Base-by-base conservation (phyloP, 2,113 vertebrate genomes). In the Ivindomyrus marchei region DNA sequence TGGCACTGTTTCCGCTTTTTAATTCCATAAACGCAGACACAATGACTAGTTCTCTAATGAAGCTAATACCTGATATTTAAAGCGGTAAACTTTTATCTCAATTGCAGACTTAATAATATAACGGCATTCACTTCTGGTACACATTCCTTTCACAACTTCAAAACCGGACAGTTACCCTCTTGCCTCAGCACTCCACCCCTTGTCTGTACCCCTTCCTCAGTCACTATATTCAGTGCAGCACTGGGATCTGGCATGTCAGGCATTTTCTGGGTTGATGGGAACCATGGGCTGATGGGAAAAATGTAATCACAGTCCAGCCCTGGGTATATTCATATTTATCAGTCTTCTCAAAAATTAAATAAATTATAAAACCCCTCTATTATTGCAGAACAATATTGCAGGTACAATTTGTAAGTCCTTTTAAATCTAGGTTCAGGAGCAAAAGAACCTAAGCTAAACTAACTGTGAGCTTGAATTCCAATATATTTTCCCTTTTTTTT, bases 1-100 rank as follows among this genome's bases (percentile, higher is more conserved):
- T 95, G 95, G 94, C 95, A 95, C 91, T 96, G 92, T 91, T 93
- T 91, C 94, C 93, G 56, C 85, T 87, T 70, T 88, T 90, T 84
- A 46, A 90, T 15, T 70, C 19, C 3, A 31, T n/a, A 74, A 45
- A 74, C 31, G 8, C 10, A 47, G 3, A 88, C 62, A 70, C 58
- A 50, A 39, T 2, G 52, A 0, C 70, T 74, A 39, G 15, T 36
- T 58, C 19, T 17, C 17, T 31, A 77, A 39, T 39, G 56, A 52
- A 83, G 5, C 74, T 80, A 15, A 80, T 80, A 80, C 17, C 31
- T 80, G 36, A 42, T 80, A 39, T 15, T 80, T 80, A 80, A 42
- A 42, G 36, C 74, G 10, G 74, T 19, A 36, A 42, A 80, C 36
- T 77, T 31, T 4, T 77, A 77, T 77, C 36, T 80, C 36, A 17